These are phyloP conservation scores for Apamea monoglypha DNA, from an alignment of 2,888 invertebrate genomes.

Conservation along the genomic window DNA sequence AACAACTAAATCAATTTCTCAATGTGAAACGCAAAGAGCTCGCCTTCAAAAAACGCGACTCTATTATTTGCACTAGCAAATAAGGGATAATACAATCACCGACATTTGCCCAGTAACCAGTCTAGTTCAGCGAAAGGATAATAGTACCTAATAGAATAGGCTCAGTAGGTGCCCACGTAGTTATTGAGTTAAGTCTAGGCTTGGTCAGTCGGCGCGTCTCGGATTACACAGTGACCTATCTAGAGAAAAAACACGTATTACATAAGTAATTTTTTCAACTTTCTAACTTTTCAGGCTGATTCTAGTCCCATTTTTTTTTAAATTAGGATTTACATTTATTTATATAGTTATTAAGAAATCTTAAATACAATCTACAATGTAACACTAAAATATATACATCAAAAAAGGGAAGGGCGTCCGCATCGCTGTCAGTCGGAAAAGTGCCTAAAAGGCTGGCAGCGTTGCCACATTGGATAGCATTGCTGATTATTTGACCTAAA, in stretches of 20 bases:
- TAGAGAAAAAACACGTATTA: slow-evolving; percentile 19
- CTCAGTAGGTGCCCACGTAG: slow-evolving; percentile 42
- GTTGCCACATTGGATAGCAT: too few relatives aligned
- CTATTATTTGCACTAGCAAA: slow-evolving; percentile 52
- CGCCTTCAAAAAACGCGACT: slow-evolving; percentile 9
- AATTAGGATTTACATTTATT: too few relatives aligned
- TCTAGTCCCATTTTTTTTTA: neutral
- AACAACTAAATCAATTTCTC: neutral
- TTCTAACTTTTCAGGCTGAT: neutral
- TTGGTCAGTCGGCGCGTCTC: slow-evolving; percentile 12
- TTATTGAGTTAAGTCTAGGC: slow-evolving; percentile 54
- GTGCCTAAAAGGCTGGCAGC: too few relatives aligned
- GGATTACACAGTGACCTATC: slow-evolving; percentile 19
- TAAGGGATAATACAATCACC: slow-evolving; percentile 54
- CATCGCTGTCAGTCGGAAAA: too few relatives aligned
- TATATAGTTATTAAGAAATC: too few relatives aligned
- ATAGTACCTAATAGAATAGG: slow-evolving; percentile 43
- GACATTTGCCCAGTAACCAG: slow-evolving; percentile 27
- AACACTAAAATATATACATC: too few relatives aligned
- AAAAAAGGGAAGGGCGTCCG: too few relatives aligned
- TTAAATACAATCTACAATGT: too few relatives aligned
- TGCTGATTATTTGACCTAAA: too few relatives aligned
- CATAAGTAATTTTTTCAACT: neutral
- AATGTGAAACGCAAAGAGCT: slow-evolving; percentile 10
- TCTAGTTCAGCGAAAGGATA: slow-evolving; percentile 41